Percentiles rank a stretch among this genome's conserved stretches.
phyloP scores from a whole-genome alignment of 2,888 invertebrate genomes.

The Mythimna vitellina region DNA sequence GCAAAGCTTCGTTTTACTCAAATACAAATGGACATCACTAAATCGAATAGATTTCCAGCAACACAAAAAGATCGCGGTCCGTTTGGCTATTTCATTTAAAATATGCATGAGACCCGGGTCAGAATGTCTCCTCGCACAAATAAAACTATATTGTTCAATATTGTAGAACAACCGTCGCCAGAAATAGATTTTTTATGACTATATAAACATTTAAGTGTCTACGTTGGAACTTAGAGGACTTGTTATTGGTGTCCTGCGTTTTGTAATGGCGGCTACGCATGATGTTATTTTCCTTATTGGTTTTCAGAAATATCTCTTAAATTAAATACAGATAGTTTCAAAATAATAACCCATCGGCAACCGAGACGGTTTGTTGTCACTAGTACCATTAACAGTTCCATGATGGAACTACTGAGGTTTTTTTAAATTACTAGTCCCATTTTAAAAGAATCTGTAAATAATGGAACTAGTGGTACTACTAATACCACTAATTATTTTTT shows the following conservation, averaged over 20 bases:
- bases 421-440: too few relatives aligned
- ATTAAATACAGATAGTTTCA: too few relatives aligned
- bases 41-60: slow-evolving; percentile 63
- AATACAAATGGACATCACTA: slow-evolving; percentile 60
- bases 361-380: too few relatives aligned
- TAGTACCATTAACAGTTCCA: too few relatives aligned
- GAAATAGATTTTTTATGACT: slow-evolving; percentile 66
- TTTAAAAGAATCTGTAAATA: too few relatives aligned
- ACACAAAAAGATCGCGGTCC: slow-evolving; percentile 68
- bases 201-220: slow-evolving; percentile 58
- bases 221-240: slow-evolving; percentile 23
- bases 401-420: too few relatives aligned
- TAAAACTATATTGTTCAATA: slow-evolving; percentile 76
- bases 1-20: slow-evolving; percentile 6
- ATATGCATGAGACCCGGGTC: slow-evolving; percentile 80
- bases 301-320: too few relatives aligned
- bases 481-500: too few relatives aligned
- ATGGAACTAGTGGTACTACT: too few relatives aligned
- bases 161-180: slow-evolving; percentile 64
- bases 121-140: slow-evolving; percentile 72
- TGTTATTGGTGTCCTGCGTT: slow-evolving; percentile 22
- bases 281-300: neutral
- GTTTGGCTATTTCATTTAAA: slow-evolving; percentile 76
- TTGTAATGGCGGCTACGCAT: neutral
- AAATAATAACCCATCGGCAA: too few relatives aligned